Base-by-base conservation (phyloP, 92 coral and sea anemone genomes). In the Parazoanthus atlanticus region DNA sequence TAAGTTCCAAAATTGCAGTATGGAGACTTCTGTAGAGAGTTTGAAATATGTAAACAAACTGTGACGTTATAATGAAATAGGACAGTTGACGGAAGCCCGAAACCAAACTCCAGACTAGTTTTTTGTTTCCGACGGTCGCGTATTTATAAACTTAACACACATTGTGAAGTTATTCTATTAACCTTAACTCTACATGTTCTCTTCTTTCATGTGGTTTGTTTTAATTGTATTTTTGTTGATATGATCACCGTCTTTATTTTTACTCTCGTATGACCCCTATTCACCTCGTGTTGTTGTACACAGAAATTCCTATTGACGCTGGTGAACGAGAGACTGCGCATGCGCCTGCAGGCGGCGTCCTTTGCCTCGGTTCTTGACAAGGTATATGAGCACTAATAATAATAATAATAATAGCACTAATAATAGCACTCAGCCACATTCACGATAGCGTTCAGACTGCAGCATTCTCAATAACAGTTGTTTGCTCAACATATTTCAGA, bases 311-410 rank as follows among this genome's bases (percentile, higher is more conserved):
- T 93, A 85, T 82, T 93, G 11, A 92, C 93, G 7, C 86, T 92
- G 54, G 98, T 92, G 16, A 90, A 87, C 12, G 98, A 94, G 84
- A 95, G 91, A 89, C 82, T 96, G 58, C 89, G 92, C 72, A 89
- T 94, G 86, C 90, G 98, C 58, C 72, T 96, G 58, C 93, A 94
- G 82, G 92, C 88, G 76, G 84, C 84, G 41, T 92, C 94, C 10
- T 96, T 93, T 89, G 96, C 95, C 73, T 86, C 94, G 13, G 86
- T 90, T 29, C 64, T 96, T 80, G 77, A 93, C 82, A 93, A 94
- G 94, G 98, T 96, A 79, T 56, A 74, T 25, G 29, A 9, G n/a
- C 1, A 69, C 32, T 46, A n/a, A n/a, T n/a, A n/a, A n/a, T n/a
- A n/a, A n/a, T n/a, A n/a, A n/a, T 26, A 43, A 3, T 19, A 28